Evolutionary conservation across 2,113 vertebrate species (phyloP), one percentile per base, ranked within the genome.

Genomic region (Falcunculus frontatus): DNA sequence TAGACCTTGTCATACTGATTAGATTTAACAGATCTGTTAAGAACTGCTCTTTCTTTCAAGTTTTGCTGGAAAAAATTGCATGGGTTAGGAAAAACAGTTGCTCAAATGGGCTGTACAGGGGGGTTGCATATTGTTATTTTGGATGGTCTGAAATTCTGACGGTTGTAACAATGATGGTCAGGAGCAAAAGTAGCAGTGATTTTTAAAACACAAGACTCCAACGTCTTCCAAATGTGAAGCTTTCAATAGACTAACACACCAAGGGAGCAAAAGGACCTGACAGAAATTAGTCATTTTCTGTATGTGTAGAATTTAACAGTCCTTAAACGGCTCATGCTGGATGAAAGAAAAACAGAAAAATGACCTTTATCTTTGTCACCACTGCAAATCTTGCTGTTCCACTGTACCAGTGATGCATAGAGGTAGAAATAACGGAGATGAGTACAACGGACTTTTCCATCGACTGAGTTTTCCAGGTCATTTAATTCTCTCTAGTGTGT

Each of bases 401-500:
- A 90, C 67, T 70, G 90, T 95, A 95, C 73, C 79, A 94, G 50
- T 89, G 97, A 95, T 97, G 95, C 65, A 0, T 92, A 92, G 96
- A 96, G 80, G 92, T 91, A 93, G 96, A 97, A 98, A 97, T 96
- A 97, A 96, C 41, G 16, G 90, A 97, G 89, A 96, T 95, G 77
- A 97, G 78, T 95, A 97, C 97, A 97, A 97, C 93, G 95, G 94
- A 96, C 91, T 97, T 98, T 98, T 96, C 96, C 87, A 65, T 62
- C 97, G 91, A 96, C 93, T 95, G 97, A 96, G 91, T 97, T 98
- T 98, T 98, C 97, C 96, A 96, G 97, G 95, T 98, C 97, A 98
- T 97, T 98, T 97, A 97, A 95, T 97, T 95, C 91, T 97, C 90
- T 97, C 91, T 93, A 91, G 76, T 97, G 79, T 96, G 96, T 97